Evolutionary conservation across 64 coral and sea anemone genomes (phyloP), one percentile per base, ranked within the genome.

Genomic region (Montipora capricornis): DNA sequence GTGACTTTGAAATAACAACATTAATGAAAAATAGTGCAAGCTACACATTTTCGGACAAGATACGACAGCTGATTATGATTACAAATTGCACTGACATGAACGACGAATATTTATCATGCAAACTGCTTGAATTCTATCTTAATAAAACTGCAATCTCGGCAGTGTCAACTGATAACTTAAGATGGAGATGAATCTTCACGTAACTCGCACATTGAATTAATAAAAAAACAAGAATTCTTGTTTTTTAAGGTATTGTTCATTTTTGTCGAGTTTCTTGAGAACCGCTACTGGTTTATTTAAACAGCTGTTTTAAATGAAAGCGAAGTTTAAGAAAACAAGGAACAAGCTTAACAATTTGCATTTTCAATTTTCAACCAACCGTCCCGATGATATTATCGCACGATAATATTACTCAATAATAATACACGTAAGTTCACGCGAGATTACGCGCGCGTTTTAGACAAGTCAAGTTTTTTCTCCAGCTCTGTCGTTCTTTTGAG

Each of bases 241-340:
- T 73, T 73, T 79, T 19, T 24, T 8, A 12, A n/a, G 78, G 26
- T 17, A 80, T 58, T 4, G 19, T 8, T 6, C 77, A 13, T 49
- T 7, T 6, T 49, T 78, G 44, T 49, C 19, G 52, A 59, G 24
- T 57, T 22, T 20, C 58, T 45, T 62, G 11, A 57, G 55, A 1
- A n/a, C 0, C 11, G 9, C 20, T 51, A 49, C n/a, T 26, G 55
- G 80, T 64, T 44, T 82, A 66, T 86, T 86, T 84, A 86, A 49
- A 73, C 82, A 86, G 62, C 82, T 86, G 82, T 48, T 57, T 9
- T 19, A 68, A 50, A 73, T 86, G 50, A 86, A 86, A 70, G 82
- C 82, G 44, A n/a, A 86, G 66, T 50, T 86, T 24, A 86, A 37
- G 64, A 86, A 70, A 49, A 66, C 64, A 86, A 15, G 47, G 44